phyloP scores from a whole-genome alignment of 2,888 invertebrate genomes.

The Lacanobia wlatinum region DNA sequence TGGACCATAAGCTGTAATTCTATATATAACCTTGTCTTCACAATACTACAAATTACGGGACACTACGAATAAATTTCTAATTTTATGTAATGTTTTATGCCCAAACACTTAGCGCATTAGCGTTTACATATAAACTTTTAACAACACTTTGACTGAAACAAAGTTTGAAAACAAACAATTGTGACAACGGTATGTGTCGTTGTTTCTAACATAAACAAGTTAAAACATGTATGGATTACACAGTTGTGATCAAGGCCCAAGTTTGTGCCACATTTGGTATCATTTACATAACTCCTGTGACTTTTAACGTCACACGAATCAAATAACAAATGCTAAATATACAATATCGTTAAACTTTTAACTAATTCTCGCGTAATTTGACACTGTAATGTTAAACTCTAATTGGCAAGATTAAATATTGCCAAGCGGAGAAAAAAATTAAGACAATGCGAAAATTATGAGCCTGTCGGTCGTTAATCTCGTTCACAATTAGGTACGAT shows the following conservation, averaged over 20 bases:
- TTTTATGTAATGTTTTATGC: slow-evolving; percentile 41
- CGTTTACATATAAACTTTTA: slow-evolving; percentile 28
- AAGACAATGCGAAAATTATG: slow-evolving; percentile 33
- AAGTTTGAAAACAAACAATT: slow-evolving; percentile 43
- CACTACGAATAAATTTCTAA: slow-evolving; percentile 27
- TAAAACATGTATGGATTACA: slow-evolving; percentile 47
- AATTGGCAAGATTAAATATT: slow-evolving; percentile 23
- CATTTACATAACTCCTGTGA: slow-evolving; percentile 52
- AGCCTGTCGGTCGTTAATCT: slow-evolving; percentile 31
- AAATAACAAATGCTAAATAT: slow-evolving; percentile 28
- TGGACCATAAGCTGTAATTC: background rate
- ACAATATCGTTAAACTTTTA: slow-evolving; percentile 16
- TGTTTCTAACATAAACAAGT: slow-evolving; percentile 41
- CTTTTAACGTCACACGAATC: slow-evolving; percentile 32
- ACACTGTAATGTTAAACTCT: slow-evolving; percentile 27
- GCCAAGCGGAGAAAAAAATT: slow-evolving; percentile 1
- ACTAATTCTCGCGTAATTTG: slow-evolving; percentile 19
- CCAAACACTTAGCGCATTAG: slow-evolving; percentile 33
- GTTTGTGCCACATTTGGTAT: slow-evolving; percentile 32
- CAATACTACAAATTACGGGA: slow-evolving; percentile 3
- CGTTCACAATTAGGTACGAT: slow-evolving; percentile 25
- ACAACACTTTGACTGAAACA: slow-evolving; percentile 28
- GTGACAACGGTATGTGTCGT: slow-evolving; percentile 27
- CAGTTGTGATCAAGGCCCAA: slow-evolving; percentile 40
- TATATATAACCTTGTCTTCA: background rate